These are phyloP conservation scores for Neosalanx taihuensis DNA, from an alignment of 2,797 vertebrate genomes.

Conservation along the genomic window DNA sequence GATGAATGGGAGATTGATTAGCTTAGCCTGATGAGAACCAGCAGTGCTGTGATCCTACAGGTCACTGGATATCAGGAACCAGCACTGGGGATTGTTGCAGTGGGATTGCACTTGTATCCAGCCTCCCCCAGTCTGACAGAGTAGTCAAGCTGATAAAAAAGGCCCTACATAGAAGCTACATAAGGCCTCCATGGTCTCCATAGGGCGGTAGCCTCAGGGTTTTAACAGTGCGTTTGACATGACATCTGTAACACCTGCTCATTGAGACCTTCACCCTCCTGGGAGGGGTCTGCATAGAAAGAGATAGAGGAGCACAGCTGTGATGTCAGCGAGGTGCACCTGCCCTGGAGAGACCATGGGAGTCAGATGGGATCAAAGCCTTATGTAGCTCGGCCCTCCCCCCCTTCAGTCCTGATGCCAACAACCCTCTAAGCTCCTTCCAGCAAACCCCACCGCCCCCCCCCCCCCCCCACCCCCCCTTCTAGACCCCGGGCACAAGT, in stretches of 20 bases:
- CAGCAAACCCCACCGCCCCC: constrained; percentile 17
- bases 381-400: constrained; percentile 16
- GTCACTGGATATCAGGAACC: too few relatives aligned
- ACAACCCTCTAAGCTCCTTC: constrained; percentile 13
- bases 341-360: constrained; percentile 2
- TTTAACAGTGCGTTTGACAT: neutral
- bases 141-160: neutral
- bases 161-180: neutral
- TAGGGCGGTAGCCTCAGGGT: too few relatives aligned
- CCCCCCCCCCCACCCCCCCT: neutral
- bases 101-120: neutral
- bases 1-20: too few relatives aligned
- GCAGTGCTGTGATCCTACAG: too few relatives aligned
- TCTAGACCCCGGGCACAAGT: too few relatives aligned
- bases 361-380: constrained; percentile 20
- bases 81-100: neutral
- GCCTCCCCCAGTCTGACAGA: neutral
- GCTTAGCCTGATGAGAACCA: too few relatives aligned
- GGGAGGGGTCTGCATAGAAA: constrained; percentile 6
- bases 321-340: neutral
- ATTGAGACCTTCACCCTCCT: neutral
- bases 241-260: neutral
- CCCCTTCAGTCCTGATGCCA: neutral
- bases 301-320: neutral
- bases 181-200: neutral